A percentile compares a stretch with the other conserved stretches of the same genome.
Evolutionary conservation across 2,113 vertebrate species (phyloP).

Genomic region (Microcebus murinus): DNA sequence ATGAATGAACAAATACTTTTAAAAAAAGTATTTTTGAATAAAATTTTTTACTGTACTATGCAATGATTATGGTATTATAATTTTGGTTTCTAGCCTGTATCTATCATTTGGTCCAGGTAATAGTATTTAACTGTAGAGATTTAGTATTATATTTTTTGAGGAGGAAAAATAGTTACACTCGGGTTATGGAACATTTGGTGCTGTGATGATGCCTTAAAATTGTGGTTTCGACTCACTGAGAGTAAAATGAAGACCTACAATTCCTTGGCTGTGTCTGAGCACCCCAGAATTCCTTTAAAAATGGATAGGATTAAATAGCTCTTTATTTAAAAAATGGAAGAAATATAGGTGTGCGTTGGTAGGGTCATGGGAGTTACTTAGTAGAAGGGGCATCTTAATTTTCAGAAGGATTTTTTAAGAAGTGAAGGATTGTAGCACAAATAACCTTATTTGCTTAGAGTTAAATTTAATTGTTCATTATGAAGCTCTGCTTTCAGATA

Average conservation of each 20-base stretch:
- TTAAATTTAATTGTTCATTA: not conserved
- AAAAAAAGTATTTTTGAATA: not conserved
- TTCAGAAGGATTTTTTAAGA: slow-evolving; percentile 1
- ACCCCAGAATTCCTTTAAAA: slow-evolving; percentile 56
- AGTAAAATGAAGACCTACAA: slow-evolving; percentile 81
- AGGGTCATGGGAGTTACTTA: not conserved
- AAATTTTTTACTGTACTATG: not conserved
- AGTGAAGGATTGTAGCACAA: not conserved
- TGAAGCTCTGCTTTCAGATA: not conserved
- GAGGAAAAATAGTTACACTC: not conserved
- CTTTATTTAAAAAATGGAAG: not conserved
- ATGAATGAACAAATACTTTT: not conserved
- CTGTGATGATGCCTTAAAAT: slow-evolving; percentile 82
- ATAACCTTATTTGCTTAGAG: not conserved
- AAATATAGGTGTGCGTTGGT: not conserved
- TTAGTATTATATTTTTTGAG: not conserved
- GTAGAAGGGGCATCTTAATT: not conserved
- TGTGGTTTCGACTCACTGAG: slow-evolving; percentile 84
- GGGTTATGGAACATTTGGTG: slow-evolving; percentile 72
- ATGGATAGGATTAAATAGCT: not conserved
- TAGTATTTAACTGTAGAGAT: not conserved
- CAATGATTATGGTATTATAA: not conserved
- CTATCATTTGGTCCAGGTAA: not conserved
- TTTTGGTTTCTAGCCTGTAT: not conserved
- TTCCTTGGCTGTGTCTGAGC: slow-evolving; percentile 88